A percentile compares a stretch with the other conserved stretches of the same genome.
phyloP scores from a whole-genome alignment of 2,797 vertebrate genomes.

The Neostethus bicornis region DNA sequence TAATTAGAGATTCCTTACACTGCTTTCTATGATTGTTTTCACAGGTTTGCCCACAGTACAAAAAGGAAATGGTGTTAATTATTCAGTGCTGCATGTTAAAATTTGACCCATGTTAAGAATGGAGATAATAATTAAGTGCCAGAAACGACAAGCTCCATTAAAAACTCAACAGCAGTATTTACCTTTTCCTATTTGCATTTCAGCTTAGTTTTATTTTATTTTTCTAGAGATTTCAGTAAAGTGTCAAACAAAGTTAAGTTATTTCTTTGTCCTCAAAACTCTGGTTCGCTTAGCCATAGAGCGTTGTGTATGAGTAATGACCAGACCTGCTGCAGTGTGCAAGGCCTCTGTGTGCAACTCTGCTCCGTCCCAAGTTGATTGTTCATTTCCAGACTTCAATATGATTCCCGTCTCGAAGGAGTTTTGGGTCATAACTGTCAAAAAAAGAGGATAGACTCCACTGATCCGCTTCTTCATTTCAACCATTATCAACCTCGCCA shows the following conservation, averaged over 20 bases:
- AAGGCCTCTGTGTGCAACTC: slow-evolving; percentile 26
- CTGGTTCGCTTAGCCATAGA: slow-evolving; percentile 1
- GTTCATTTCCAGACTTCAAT: slow-evolving; percentile 46
- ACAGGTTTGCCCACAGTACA: too few species aligned
- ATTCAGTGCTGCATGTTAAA: slow-evolving; percentile 9
- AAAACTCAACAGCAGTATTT: slow-evolving; percentile 4
- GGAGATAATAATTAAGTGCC: slow-evolving; percentile 9
- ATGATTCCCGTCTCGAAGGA: slow-evolving; percentile 43
- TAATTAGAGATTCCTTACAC: slow-evolving; percentile 11
- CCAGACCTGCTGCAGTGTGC: slow-evolving; percentile 10
- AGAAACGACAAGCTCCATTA: slow-evolving; percentile 35
- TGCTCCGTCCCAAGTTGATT: slow-evolving; percentile 23
- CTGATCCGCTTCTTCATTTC: slow-evolving; percentile 61
- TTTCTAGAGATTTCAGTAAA: slow-evolving; percentile 9
- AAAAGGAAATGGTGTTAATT: slow-evolving; percentile 24
- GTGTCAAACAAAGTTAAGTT: slow-evolving; percentile 27
- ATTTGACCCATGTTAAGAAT: slow-evolving; percentile 3
- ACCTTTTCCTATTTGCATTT: slow-evolving; percentile 15
- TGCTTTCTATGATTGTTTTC: slow-evolving; percentile 17
- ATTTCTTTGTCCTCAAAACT: slow-evolving; percentile 15
- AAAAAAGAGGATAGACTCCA: slow-evolving; percentile 44
- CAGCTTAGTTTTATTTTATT: slow-evolving; percentile 7
- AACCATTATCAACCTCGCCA: slow-evolving; percentile 60
- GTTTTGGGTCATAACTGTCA: slow-evolving; percentile 55
- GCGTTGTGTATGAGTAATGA: slow-evolving; percentile 5